Evolutionary conservation across 2,888 invertebrate genomes (phyloP).

Genomic region (Bhutanitis thaidina): DNA sequence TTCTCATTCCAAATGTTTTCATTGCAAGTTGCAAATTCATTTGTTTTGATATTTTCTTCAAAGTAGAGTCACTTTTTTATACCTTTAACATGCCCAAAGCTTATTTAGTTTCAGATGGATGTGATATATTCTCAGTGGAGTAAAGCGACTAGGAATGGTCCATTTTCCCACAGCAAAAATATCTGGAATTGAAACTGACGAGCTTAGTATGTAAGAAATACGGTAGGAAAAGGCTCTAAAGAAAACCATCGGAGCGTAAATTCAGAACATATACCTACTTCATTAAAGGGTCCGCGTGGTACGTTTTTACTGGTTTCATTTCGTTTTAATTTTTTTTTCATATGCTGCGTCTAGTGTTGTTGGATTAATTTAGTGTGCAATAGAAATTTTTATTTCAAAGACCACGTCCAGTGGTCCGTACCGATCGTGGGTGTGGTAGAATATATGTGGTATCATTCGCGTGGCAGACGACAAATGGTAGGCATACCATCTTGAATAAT

Average conservation of each 20-base stretch:
- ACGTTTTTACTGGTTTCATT: slow-evolving; percentile 21
- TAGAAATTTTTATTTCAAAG: neutral
- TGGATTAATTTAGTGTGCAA: neutral
- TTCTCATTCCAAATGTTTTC: no score
- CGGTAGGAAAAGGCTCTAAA: slow-evolving; percentile 30
- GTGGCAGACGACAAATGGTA: no score
- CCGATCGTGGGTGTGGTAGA: no score
- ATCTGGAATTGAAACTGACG: slow-evolving; percentile 30
- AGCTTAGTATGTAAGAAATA: slow-evolving; percentile 32
- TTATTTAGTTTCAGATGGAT: slow-evolving; percentile 6
- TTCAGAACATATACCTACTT: slow-evolving; percentile 40
- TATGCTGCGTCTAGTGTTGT: slow-evolving; percentile 1
- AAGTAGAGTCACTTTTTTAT: no score
- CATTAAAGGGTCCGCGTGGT: slow-evolving; percentile 39
- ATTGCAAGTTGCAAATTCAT: no score
- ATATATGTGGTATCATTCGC: no score
- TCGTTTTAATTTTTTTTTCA: slow-evolving; percentile 10
- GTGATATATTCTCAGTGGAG: slow-evolving; percentile 9
- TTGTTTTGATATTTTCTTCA: no score
- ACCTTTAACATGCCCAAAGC: no score
- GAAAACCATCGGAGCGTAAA: slow-evolving; percentile 40
- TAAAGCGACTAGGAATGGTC: slow-evolving; percentile 29
- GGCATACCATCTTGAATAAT: no score
- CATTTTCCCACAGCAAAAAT: slow-evolving; percentile 38
- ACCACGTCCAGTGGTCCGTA: no score